Conservation (phyloP, 2,888 invertebrate genomes). For the Pristionchus maxplancki region DNA sequence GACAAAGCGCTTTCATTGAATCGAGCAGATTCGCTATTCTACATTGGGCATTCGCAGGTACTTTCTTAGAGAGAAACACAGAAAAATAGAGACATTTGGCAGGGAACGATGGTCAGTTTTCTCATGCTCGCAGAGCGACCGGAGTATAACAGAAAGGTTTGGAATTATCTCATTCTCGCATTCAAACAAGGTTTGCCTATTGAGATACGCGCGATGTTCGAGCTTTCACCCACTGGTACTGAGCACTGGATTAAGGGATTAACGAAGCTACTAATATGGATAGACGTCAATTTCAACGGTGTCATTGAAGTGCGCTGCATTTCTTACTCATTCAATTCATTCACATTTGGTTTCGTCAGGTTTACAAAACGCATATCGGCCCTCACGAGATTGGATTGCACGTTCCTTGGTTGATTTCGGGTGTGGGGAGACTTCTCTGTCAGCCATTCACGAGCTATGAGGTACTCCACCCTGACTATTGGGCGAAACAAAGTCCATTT, state of each 20-base stretch:
- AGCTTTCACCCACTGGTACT: background rate
- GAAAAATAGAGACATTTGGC: background rate
- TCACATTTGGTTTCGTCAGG: background rate
- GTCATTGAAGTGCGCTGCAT: background rate
- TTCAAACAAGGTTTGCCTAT: too few relatives aligned
- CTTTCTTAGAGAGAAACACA: background rate
- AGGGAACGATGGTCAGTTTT: conserved; percentile 5
- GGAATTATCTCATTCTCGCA: too few relatives aligned
- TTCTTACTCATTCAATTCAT: background rate
- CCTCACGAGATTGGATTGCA: background rate
- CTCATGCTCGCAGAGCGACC: background rate
- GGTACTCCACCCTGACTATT: too few relatives aligned
- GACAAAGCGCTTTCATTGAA: background rate
- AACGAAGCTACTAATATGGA: background rate
- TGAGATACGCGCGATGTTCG: background rate
- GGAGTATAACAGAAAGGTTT: background rate
- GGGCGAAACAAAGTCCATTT: too few relatives aligned
- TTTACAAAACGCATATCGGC: background rate
- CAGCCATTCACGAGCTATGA: background rate
- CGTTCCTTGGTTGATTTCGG: background rate
- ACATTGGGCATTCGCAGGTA: conserved; percentile 15
- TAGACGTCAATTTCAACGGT: background rate
- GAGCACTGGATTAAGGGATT: background rate
- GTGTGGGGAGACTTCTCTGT: background rate
- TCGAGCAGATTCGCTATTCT: background rate